Evolutionary conservation across 2,113 vertebrate genomes (phyloP).

Genomic region (Willisornis vidua): DNA sequence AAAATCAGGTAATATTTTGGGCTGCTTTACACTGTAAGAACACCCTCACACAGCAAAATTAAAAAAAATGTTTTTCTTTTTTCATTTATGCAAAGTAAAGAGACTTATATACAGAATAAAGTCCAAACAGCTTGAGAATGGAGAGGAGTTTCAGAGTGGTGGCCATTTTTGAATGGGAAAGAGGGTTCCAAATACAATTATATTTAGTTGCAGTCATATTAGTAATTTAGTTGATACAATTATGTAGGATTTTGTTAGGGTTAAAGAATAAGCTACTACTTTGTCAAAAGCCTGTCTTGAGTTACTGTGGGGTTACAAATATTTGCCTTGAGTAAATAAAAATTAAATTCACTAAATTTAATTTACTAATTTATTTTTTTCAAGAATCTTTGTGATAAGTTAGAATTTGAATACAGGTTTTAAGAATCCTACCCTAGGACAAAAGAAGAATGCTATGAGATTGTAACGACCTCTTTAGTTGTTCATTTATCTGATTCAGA

Average conservation of each 20-base stretch:
- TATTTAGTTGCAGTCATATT: background rate
- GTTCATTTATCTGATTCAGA: background rate
- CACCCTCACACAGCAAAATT: accelerated
- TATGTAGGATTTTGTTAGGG: background rate
- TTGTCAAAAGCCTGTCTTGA: background rate
- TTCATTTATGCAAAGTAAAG: background rate
- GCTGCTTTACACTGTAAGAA: background rate
- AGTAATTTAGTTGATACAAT: background rate
- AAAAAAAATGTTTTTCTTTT: background rate
- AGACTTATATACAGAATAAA: background rate
- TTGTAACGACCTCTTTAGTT: background rate
- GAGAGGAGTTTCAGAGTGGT: background rate
- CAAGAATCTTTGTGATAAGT: background rate
- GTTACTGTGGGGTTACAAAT: background rate
- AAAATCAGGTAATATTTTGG: background rate
- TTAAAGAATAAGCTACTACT: background rate
- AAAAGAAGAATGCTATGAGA: background rate
- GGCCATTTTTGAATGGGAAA: background rate
- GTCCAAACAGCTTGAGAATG: background rate
- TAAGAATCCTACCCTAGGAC: background rate
- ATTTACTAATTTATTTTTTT: background rate
- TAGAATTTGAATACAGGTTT: background rate
- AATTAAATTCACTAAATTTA: background rate
- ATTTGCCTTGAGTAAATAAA: background rate
- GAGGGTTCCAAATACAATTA: background rate